Evolutionary conservation across 2,888 invertebrate species (phyloP).

Genomic region (Drosophila tanythrix): DNA sequence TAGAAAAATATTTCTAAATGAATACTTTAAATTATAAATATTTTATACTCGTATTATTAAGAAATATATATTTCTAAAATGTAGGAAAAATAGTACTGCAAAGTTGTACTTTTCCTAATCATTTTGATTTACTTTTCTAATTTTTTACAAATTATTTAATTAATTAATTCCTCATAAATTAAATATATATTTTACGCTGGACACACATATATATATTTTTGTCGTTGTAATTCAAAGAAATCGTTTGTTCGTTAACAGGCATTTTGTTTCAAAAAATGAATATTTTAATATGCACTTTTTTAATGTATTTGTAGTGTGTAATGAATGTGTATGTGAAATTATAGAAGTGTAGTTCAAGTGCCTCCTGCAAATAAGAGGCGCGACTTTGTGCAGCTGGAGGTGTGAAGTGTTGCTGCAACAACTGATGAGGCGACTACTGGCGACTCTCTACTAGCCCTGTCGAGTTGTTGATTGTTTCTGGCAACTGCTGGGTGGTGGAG

Average conservation of each 20-base stretch:
- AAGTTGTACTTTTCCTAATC: not conserved
- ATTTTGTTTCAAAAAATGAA: too few species aligned
- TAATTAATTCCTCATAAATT: too few species aligned
- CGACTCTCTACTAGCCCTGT: not conserved
- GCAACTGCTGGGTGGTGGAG: not conserved
- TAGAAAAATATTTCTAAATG: not conserved
- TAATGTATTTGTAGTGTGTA: too few species aligned
- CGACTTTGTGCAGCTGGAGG: conserved; percentile 43
- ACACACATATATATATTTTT: too few species aligned
- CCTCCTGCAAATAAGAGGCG: conserved; percentile 26
- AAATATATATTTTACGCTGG: too few species aligned
- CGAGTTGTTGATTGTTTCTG: not conserved
- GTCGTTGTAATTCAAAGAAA: too few species aligned
- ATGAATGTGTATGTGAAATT: too few species aligned
- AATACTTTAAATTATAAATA: not conserved
- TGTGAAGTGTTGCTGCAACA: conserved; percentile 42
- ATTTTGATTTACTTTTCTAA: not conserved
- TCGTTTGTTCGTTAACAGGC: too few species aligned
- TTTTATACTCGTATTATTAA: not conserved
- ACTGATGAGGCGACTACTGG: not conserved
- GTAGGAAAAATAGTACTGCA: not conserved
- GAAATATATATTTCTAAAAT: not conserved
- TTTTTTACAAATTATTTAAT: not conserved
- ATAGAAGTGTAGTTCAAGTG: not conserved
- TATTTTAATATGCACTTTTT: too few species aligned